These are phyloP conservation scores for Laothoe populi DNA, from an alignment of 2,888 invertebrate species.

Conservation along the genomic window DNA sequence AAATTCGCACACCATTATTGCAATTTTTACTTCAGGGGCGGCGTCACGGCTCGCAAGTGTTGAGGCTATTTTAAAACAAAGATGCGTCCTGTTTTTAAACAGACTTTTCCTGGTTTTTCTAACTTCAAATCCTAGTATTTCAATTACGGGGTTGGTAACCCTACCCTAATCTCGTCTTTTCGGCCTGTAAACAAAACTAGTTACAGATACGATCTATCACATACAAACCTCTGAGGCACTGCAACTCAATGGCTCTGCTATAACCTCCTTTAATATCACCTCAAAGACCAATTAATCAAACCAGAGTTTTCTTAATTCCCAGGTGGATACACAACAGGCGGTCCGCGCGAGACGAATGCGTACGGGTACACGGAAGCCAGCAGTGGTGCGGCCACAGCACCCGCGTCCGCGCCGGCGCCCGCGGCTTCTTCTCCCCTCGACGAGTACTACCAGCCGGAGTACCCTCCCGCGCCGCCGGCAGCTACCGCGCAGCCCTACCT, in stretches of 20 bases:
- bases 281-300: background rate
- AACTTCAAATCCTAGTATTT: too few relatives aligned
- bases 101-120: too few relatives aligned
- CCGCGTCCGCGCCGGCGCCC: slow-evolving; percentile 63
- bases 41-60: too few relatives aligned
- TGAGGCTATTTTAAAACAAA: too few relatives aligned
- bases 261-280: background rate
- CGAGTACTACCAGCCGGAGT: slow-evolving; percentile 79
- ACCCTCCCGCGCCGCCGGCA: slow-evolving; percentile 78
- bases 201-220: background rate
- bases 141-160: too few relatives aligned
- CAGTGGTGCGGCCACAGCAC: slow-evolving; percentile 56
- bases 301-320: slow-evolving; percentile 44
- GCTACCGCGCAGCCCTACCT: slow-evolving; percentile 86
- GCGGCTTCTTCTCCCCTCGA: slow-evolving; percentile 81
- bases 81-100: too few relatives aligned
- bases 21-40: too few relatives aligned
- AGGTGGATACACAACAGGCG: slow-evolving; percentile 85
- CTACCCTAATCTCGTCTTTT: too few relatives aligned
- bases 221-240: background rate
- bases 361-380: slow-evolving; percentile 77
- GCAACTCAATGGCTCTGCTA: background rate
- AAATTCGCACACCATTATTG: too few relatives aligned
- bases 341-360: slow-evolving; percentile 80
- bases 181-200: too few relatives aligned